Evolutionary conservation across 1,140 invertebrate genomes (phyloP).

Genomic region (Papilio glaucus): DNA sequence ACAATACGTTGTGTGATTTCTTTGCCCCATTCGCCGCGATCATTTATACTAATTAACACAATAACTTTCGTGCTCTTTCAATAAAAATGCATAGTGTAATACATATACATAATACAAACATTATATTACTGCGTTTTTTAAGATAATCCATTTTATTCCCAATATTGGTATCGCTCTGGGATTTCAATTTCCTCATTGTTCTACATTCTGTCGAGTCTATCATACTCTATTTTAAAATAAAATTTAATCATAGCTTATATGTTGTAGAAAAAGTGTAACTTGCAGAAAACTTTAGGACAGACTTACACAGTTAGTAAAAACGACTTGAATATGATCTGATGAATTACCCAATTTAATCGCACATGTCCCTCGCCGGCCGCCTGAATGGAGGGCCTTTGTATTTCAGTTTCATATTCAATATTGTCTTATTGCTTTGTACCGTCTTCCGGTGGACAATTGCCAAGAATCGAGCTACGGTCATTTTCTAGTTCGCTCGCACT

Average conservation of each 20-base stretch:
- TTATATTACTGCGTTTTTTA: too few relatives aligned
- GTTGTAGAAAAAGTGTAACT: not conserved
- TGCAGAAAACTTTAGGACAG: not conserved
- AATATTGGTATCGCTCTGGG: too few relatives aligned
- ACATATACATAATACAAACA: too few relatives aligned
- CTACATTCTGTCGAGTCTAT: not conserved
- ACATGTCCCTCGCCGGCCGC: constrained; percentile 48
- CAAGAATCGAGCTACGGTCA: constrained; percentile 69
- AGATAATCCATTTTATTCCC: too few relatives aligned
- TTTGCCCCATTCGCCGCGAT: too few relatives aligned
- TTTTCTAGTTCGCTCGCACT: constrained; percentile 49
- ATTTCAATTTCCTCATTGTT: too few relatives aligned
- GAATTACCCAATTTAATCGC: constrained; percentile 56
- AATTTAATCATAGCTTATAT: not conserved
- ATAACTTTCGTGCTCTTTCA: too few relatives aligned
- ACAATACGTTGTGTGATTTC: too few relatives aligned
- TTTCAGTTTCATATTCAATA: constrained; percentile 66
- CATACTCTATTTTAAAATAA: not conserved
- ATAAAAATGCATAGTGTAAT: too few relatives aligned
- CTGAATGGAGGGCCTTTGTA: constrained; percentile 74
- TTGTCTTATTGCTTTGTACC: constrained; percentile 71
- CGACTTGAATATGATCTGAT: constrained; percentile 42
- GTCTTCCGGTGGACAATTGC: constrained; percentile 81
- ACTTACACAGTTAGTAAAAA: not conserved
- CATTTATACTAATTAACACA: too few relatives aligned